These are phyloP conservation scores for Leptinotarsa haldemani DNA, from an alignment of 2,888 invertebrate species.

Conservation along the genomic window DNA sequence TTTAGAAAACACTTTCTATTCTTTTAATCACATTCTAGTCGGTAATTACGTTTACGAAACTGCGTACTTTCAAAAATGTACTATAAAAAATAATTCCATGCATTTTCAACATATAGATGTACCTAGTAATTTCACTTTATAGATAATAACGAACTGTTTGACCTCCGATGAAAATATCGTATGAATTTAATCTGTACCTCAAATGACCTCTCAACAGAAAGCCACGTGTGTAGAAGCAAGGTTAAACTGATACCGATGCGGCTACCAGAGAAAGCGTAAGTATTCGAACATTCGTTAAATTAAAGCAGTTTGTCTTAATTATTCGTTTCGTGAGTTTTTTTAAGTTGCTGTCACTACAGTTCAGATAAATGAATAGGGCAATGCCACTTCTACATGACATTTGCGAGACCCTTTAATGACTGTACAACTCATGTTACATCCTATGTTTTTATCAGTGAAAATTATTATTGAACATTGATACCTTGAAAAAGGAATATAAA, in stretches of 20 bases:
- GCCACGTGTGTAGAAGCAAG: conserved; percentile 20
- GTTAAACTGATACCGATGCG: conserved; percentile 3
- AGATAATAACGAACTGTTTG: conserved; percentile 13
- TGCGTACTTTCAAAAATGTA: no score
- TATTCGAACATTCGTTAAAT: neutral
- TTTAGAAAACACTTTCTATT: no score
- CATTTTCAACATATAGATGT: neutral
- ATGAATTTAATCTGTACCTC: conserved; percentile 25
- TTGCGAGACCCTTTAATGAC: no score
- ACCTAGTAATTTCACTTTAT: neutral
- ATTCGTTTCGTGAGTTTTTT: neutral
- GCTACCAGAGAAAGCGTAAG: conserved; percentile 7
- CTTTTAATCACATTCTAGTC: no score
- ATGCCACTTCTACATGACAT: no score
- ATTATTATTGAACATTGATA: no score
- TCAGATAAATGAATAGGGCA: no score
- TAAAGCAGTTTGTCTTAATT: neutral
- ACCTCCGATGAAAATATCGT: conserved; percentile 25
- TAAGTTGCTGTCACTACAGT: no score
- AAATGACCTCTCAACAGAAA: conserved; percentile 25
- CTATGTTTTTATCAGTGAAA: no score
- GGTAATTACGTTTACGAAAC: no score
- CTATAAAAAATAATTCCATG: neutral
- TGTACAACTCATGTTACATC: no score
- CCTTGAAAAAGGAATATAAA: no score